phyloP scores from a whole-genome alignment of 2,888 invertebrate genomes.

The Rhagonycha fulva region DNA sequence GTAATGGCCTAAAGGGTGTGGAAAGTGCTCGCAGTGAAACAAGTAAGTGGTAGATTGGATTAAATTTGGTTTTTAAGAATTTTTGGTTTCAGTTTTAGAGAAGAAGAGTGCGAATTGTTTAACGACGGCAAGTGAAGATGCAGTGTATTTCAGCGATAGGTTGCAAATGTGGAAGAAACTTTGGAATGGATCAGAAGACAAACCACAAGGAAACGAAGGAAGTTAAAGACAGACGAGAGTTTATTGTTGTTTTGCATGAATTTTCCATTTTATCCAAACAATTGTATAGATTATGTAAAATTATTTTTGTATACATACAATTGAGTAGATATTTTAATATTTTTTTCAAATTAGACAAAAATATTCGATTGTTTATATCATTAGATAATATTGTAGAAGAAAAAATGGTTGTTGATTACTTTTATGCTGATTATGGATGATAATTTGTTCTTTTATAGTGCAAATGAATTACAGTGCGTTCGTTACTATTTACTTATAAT shows the following conservation, averaged over 20 bases:
- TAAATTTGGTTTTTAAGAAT: not conserved
- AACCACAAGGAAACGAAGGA: not conserved
- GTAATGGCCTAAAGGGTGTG: conserved; percentile 72
- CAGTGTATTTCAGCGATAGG: conserved; percentile 47
- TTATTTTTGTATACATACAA: not conserved
- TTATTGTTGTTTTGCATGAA: not conserved
- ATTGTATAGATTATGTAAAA: not conserved
- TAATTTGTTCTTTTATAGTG: not conserved
- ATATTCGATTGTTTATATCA: not conserved
- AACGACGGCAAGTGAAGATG: not conserved
- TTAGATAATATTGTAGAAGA: not conserved
- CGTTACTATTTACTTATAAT: not conserved
- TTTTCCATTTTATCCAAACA: not conserved
- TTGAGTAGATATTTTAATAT: not conserved
- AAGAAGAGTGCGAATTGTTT: not conserved
- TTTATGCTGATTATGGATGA: not conserved
- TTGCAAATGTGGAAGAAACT: conserved; percentile 45
- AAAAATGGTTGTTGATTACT: not conserved
- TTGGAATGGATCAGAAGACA: conserved; percentile 35
- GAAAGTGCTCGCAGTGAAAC: conserved; percentile 44
- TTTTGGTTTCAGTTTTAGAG: not conserved
- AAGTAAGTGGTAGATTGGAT: not conserved
- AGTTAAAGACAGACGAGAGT: not conserved
- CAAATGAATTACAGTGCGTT: not conserved
- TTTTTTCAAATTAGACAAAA: not conserved